phyloP scores from a whole-genome alignment of 2,113 vertebrate genomes.

The Alaudala cheleensis region DNA sequence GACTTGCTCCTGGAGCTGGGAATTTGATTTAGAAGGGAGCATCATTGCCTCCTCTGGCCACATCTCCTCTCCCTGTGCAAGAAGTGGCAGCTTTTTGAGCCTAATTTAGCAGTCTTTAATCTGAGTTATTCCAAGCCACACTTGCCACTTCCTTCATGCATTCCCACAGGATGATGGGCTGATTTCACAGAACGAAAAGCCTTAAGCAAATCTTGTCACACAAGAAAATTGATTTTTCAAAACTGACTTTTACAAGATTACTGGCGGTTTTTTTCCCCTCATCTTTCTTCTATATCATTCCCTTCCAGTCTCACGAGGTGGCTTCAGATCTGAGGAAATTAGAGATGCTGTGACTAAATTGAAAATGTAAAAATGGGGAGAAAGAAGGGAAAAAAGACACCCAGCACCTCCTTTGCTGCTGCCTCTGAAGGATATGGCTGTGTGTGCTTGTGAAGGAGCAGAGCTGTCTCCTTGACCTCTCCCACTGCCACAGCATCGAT shows the following conservation, averaged over 20 bases:
- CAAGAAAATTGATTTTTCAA: conserved; percentile 69
- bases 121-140: conserved; percentile 47
- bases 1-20: neutral
- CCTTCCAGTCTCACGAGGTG: conserved; percentile 54
- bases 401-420: neutral
- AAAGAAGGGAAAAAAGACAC: neutral
- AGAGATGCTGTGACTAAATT: conserved; percentile 58
- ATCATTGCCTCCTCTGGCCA: neutral
- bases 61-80: neutral
- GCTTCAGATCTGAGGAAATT: conserved; percentile 64
- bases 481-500: neutral
- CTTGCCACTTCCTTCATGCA: conserved; percentile 42
- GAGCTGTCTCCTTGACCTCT: neutral
- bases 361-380: conserved; percentile 36
- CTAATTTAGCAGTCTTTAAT: conserved; percentile 68
- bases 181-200: conserved; percentile 64
- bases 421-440: neutral
- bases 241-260: conserved; percentile 67
- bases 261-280: neutral
- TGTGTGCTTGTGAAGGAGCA: neutral
- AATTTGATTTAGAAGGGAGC: neutral
- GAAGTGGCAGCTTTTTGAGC: neutral
- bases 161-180: conserved; percentile 57
- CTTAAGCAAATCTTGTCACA: conserved; percentile 67
- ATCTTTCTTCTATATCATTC: conserved; percentile 25